These are phyloP conservation scores for Panulirus ornatus DNA, from an alignment of 1,140 invertebrate genomes.

Conservation along the genomic window DNA sequence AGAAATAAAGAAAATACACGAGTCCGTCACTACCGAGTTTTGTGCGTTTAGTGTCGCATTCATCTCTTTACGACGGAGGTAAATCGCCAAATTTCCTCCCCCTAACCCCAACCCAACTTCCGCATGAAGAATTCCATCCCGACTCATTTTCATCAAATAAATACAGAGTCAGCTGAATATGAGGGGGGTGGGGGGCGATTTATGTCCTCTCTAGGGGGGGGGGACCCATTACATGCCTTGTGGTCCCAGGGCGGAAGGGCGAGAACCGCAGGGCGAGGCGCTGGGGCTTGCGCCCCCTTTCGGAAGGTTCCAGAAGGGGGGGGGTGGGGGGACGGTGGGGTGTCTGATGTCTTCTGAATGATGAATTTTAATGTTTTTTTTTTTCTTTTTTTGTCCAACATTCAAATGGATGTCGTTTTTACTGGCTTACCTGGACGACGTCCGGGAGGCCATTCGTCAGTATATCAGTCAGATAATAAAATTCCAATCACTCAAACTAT, in stretches of 20 bases:
- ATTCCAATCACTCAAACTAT: neutral
- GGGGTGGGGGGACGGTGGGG: too few relatives aligned
- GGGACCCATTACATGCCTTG: neutral
- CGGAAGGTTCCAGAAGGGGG: neutral
- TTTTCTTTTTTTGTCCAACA: too few relatives aligned
- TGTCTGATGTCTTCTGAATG: neutral
- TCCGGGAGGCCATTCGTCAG: neutral
- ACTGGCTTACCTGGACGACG: neutral
- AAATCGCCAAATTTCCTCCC: neutral
- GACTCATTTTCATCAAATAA: conserved; percentile 23
- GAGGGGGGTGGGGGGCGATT: conserved; percentile 10
- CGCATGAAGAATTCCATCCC: neutral
- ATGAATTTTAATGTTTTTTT: conserved; percentile 17
- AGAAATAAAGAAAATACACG: too few relatives aligned
- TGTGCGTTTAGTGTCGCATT: neutral
- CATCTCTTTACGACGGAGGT: neutral
- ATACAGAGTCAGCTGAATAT: conserved; percentile 8
- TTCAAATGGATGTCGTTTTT: neutral
- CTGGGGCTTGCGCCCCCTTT: neutral
- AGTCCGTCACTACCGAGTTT: too few relatives aligned
- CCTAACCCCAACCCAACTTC: neutral
- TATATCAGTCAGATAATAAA: conserved; percentile 6
- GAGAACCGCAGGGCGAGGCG: neutral
- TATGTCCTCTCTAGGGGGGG: neutral
- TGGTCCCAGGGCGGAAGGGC: neutral